A percentile compares a stretch with the other conserved stretches of the same genome.
These are phyloP conservation scores for Dromococcyx pavoninus DNA, from an alignment of 2,797 vertebrate species.

Conservation along the genomic window DNA sequence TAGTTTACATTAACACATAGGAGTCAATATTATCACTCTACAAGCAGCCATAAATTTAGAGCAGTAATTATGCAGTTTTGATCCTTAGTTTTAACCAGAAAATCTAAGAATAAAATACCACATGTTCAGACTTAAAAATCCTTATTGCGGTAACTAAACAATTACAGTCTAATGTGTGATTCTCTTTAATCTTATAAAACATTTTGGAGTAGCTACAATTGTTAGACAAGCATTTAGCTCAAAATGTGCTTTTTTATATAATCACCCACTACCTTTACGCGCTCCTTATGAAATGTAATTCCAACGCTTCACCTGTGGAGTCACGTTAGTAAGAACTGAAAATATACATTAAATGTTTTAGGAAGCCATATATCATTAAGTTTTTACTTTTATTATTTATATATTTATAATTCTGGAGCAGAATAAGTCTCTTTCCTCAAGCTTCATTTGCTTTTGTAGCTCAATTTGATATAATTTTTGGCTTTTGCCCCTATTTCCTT, in stretches of 20 bases:
- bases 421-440: neutral
- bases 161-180: neutral
- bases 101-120: slow-evolving; percentile 9
- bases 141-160: neutral
- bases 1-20: neutral
- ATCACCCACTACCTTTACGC: neutral
- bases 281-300: neutral
- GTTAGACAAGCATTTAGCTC: neutral
- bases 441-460: neutral
- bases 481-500: neutral
- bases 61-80: slow-evolving; percentile 45
- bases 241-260: neutral
- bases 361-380: neutral
- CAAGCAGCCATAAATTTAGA: slow-evolving; percentile 30
- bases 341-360: neutral
- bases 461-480: neutral
- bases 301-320: neutral
- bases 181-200: neutral
- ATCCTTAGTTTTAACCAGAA: slow-evolving; percentile 26
- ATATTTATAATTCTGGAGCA: neutral
- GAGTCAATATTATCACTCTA: slow-evolving; percentile 4
- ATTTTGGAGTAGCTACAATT: neutral
- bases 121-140: neutral
- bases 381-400: neutral
- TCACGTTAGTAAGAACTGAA: neutral